Conservation (phyloP, 2,797 vertebrate genomes). For the Pantherophis alleghaniensis region DNA sequence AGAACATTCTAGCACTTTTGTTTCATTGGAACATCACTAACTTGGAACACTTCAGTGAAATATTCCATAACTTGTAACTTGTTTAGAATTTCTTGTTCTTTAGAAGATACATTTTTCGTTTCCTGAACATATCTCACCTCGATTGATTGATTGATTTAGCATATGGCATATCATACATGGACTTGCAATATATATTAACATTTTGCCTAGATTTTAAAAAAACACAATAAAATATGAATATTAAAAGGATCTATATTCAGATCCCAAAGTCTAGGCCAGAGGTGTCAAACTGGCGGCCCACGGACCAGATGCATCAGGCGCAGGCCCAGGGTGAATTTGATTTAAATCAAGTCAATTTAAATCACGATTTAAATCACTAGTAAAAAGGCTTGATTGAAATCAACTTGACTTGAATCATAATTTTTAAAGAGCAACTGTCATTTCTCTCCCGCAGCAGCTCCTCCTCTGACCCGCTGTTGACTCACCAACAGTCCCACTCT, state of each 20-base stretch:
- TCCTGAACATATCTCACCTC: background rate
- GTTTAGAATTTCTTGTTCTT: background rate
- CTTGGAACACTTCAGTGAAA: background rate
- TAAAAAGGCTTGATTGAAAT: too few species aligned
- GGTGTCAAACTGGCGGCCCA: too few species aligned
- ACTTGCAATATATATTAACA: background rate
- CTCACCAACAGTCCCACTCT: too few species aligned
- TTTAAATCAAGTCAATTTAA: too few species aligned
- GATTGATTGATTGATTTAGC: background rate
- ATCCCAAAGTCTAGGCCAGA: background rate
- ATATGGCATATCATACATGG: background rate
- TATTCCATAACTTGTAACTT: background rate
- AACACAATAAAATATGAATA: background rate
- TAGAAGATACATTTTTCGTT: background rate
- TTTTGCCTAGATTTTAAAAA: background rate
- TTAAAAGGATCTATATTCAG: background rate
- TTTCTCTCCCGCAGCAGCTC: too few species aligned
- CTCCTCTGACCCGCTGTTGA: too few species aligned
- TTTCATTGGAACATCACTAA: background rate
- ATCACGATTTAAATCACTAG: too few species aligned
- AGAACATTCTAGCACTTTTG: background rate
- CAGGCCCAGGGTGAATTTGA: too few species aligned
- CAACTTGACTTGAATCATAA: too few species aligned
- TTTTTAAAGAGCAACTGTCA: too few species aligned
- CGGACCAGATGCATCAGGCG: too few species aligned